Base-by-base conservation (phyloP, 2,888 invertebrate genomes). In the Carterocephalus palaemon region DNA sequence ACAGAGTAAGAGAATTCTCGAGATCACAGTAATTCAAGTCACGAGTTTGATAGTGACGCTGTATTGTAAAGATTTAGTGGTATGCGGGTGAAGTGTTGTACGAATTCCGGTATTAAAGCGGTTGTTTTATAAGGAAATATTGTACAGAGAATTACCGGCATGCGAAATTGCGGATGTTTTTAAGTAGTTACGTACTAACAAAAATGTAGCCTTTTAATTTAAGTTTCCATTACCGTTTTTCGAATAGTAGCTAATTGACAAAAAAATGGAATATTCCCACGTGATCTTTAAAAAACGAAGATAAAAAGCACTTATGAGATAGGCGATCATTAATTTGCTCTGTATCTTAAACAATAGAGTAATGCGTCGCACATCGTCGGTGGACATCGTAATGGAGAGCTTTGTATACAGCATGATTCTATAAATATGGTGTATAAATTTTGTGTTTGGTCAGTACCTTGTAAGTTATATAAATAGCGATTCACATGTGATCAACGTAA, bases 281-380 rank as follows among this genome's bases (percentile, higher is more conserved):
- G 49, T 51, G 39, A 37, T 22, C 22, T 45, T 26, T 32, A 54
- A 61, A 43, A 51, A 39, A 52, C 56, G 36, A 24, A 45, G 37
- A 45, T 45, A 55, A 65, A 57, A 64, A 48, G 43, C 61, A 60
- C 62, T 57, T 66, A 56, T 56, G 61, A 64, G 70, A 74, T 67
- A 60, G 67, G 63, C 47, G 60, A 58, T 65, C 78, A 76, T 79
- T 77, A 76, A 79, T 81, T 75, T 77, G 70, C 72, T 69, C 64
- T 71, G 70, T 76, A 70, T 63, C 67, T 65, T 52, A 67, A 66
- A 79, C 79, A 80, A 79, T 78, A 67, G 77, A 65, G 59, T 69
- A 66, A 70, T 68, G 64, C 69, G 67, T 62, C 63, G 62, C 62
- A 63, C 73, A 73, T 70, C 70, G 63, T 56, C 49, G 58, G 61